A percentile compares a stretch with the other conserved stretches of the same genome.
Evolutionary conservation across 2,888 invertebrate genomes (phyloP).

Genomic region (Embidobia sp.): DNA sequence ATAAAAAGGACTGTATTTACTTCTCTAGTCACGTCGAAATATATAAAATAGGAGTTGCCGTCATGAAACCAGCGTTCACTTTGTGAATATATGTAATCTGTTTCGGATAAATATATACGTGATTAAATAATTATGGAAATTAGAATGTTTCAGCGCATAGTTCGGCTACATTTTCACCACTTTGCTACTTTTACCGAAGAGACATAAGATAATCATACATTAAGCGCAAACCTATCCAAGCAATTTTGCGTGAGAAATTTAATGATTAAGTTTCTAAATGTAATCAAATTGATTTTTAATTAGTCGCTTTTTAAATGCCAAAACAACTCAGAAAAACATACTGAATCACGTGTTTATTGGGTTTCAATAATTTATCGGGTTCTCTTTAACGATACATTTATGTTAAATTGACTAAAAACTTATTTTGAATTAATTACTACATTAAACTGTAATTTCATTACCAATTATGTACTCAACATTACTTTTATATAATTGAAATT

Average conservation of each 20-base stretch:
- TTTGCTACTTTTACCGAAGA: constrained; percentile 41
- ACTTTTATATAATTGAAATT: too few relatives aligned
- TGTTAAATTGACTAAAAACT: too few relatives aligned
- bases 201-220: constrained; percentile 31
- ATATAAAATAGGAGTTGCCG: constrained; percentile 7
- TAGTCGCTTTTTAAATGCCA: constrained; percentile 15
- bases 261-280: constrained; percentile 38
- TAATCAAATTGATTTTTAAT: constrained; percentile 14
- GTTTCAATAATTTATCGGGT: too few relatives aligned
- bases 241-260: constrained; percentile 36
- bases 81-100: constrained; percentile 1
- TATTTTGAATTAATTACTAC: too few relatives aligned
- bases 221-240: constrained; percentile 4
- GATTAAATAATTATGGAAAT: constrained; percentile 49
- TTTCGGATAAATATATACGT: constrained; percentile 7
- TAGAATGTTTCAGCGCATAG: constrained; percentile 30
- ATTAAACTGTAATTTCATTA: too few relatives aligned
- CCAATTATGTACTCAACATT: too few relatives aligned
- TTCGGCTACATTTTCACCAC: constrained; percentile 35
- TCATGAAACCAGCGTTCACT: constrained; percentile 9
- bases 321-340: too few relatives aligned
- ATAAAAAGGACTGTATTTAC: too few relatives aligned
- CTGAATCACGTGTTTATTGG: too few relatives aligned
- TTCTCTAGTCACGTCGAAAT: constrained; percentile 14
- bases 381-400: too few relatives aligned